Evolutionary conservation across 1,140 invertebrate species (phyloP).

Genomic region (Pseudomyrmex sp.): DNA sequence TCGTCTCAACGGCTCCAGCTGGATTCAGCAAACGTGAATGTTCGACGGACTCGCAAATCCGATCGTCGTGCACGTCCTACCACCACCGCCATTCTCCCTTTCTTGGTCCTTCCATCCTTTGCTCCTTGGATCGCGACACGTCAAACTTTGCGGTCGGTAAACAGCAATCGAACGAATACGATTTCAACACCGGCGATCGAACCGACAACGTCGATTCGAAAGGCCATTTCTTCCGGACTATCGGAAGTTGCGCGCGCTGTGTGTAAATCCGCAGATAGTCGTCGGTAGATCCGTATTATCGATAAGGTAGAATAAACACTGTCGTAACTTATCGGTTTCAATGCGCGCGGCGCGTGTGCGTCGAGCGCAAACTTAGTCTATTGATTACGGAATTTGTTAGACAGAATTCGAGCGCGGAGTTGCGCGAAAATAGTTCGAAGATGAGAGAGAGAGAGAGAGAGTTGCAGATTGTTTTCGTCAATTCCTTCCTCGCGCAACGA

Average conservation of each 20-base stretch:
- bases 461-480: neutral
- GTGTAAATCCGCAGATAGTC: slow-evolving; percentile 31
- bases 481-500: neutral
- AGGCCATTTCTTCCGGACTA: slow-evolving; percentile 8
- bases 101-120: neutral
- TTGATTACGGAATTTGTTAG: slow-evolving; percentile 25
- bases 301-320: slow-evolving; percentile 40
- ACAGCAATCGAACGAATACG: slow-evolving; percentile 57
- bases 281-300: slow-evolving; percentile 31
- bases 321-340: slow-evolving; percentile 41
- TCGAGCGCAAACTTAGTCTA: slow-evolving; percentile 5
- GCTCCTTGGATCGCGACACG: slow-evolving; percentile 47
- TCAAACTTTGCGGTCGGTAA: slow-evolving; percentile 54
- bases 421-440: neutral
- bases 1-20: slow-evolving; percentile 61
- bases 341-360: neutral
- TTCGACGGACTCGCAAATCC: slow-evolving; percentile 70
- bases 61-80: slow-evolving; percentile 71
- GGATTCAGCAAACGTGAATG: slow-evolving; percentile 59
- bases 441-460: slow-evolving; percentile 6
- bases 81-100: slow-evolving; percentile 45
- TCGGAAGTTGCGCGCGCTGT: slow-evolving; percentile 16
- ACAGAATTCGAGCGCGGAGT: neutral
- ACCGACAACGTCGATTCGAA: neutral
- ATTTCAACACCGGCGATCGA: slow-evolving; percentile 38